phyloP scores from a whole-genome alignment of 2,797 vertebrate genomes.

The Takifugu rubripes region DNA sequence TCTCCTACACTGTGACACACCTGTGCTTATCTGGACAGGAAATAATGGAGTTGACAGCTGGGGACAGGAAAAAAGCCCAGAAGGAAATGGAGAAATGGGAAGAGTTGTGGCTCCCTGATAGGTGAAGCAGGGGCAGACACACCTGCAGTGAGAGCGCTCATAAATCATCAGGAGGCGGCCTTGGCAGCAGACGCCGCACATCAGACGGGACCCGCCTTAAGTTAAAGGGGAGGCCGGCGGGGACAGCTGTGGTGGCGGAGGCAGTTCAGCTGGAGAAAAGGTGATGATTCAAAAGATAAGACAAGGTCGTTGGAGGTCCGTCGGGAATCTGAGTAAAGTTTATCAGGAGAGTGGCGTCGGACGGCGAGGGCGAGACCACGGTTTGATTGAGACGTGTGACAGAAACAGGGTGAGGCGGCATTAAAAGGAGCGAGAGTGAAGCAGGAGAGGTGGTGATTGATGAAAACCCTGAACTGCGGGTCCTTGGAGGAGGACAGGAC shows the following conservation, averaged over 20 bases:
- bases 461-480: constrained; percentile 52
- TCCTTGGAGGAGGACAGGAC: constrained; percentile 46
- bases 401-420: constrained; percentile 23
- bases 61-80: constrained; percentile 36
- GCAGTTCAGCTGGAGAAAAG: constrained; percentile 5
- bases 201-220: constrained; percentile 34
- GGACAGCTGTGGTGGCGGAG: constrained; percentile 24
- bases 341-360: not conserved
- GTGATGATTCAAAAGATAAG: not conserved
- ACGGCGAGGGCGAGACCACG: constrained; percentile 4
- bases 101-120: constrained; percentile 46
- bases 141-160: constrained; percentile 47
- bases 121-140: constrained; percentile 50
- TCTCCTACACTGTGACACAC: not conserved
- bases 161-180: constrained; percentile 42
- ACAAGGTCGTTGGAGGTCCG: constrained; percentile 3
- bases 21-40: not conserved
- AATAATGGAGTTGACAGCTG: constrained; percentile 41
- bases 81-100: constrained; percentile 45
- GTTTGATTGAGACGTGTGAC: constrained; percentile 36
- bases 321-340: constrained; percentile 12
- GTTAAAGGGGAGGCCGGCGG: constrained; percentile 23
- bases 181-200: constrained; percentile 21
- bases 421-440: constrained; percentile 31
- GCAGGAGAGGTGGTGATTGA: constrained; percentile 48